phyloP scores from a whole-genome alignment of 2,888 invertebrate species.

The Archips xylosteana region DNA sequence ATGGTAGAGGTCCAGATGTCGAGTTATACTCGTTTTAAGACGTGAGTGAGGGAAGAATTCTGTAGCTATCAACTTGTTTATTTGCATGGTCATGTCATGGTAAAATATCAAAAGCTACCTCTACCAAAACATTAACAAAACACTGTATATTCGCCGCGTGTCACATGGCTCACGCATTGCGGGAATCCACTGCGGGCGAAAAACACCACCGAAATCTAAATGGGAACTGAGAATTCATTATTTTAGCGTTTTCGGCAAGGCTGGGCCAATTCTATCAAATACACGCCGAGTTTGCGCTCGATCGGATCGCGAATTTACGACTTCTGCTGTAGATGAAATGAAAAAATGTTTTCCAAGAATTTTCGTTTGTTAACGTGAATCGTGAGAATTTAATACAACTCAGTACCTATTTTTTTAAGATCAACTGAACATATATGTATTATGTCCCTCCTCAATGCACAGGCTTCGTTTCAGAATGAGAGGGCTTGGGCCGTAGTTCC shows the following conservation, averaged over 20 bases:
- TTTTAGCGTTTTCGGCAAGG: constrained; percentile 21
- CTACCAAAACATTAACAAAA: neutral
- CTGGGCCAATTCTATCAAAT: constrained; percentile 34
- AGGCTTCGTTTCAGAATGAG: too few relatives aligned
- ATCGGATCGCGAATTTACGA: constrained; percentile 29
- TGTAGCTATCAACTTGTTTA: neutral
- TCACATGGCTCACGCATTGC: constrained; percentile 27
- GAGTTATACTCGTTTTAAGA: too few relatives aligned
- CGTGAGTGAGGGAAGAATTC: too few relatives aligned
- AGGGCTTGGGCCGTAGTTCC: too few relatives aligned
- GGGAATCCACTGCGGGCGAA: constrained; percentile 34
- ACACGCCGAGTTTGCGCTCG: constrained; percentile 26
- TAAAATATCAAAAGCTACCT: neutral
- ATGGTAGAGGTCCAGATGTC: too few relatives aligned
- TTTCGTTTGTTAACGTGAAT: constrained; percentile 7
- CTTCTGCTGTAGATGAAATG: constrained; percentile 25
- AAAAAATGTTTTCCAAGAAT: constrained; percentile 20
- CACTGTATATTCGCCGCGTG: constrained; percentile 15
- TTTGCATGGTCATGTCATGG: neutral
- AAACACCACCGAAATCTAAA: constrained; percentile 26
- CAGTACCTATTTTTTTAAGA: neutral
- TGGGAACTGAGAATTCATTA: constrained; percentile 34
- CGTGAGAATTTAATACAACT: neutral
- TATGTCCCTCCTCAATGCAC: too few relatives aligned
- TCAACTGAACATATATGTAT: too few relatives aligned